These are phyloP conservation scores for Salmo trutta DNA, from an alignment of 2,797 vertebrate species.

Conservation along the genomic window DNA sequence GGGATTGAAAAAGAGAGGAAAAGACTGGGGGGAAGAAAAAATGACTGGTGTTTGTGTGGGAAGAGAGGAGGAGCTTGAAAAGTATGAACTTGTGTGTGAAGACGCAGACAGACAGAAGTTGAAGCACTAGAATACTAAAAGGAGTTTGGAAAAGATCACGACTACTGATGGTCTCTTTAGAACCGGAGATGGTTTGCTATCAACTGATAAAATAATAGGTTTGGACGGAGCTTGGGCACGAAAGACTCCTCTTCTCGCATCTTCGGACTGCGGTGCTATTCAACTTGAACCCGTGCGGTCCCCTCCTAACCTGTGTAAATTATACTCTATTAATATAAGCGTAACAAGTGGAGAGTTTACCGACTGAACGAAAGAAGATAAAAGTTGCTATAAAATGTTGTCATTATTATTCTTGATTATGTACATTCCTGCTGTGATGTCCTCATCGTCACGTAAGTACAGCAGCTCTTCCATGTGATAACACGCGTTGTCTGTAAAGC, in stretches of 20 bases:
- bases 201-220: background rate
- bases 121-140: constrained; percentile 68
- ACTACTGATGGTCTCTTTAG: constrained; percentile 29
- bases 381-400: constrained; percentile 64
- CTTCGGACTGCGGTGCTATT: constrained; percentile 42
- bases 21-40: constrained; percentile 25
- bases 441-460: constrained; percentile 81
- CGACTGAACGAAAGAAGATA: constrained; percentile 40
- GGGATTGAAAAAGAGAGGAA: constrained; percentile 34
- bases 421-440: constrained; percentile 69
- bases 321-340: constrained; percentile 35
- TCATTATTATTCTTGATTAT: constrained; percentile 67
- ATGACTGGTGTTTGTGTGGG: constrained; percentile 46
- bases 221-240: background rate
- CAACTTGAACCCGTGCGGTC: constrained; percentile 47
- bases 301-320: constrained; percentile 59
- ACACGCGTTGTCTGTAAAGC: background rate
- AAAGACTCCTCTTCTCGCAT: constrained; percentile 37
- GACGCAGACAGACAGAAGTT: constrained; percentile 84
- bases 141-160: constrained; percentile 18
- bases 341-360: constrained; percentile 43
- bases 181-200: background rate
- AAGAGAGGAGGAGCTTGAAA: constrained; percentile 78
- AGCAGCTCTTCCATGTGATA: constrained; percentile 14
- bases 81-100: constrained; percentile 86